Evolutionary conservation across 2,797 vertebrate genomes (phyloP), one percentile per base, ranked within the genome.

Genomic region (Mormyrus hasselquistii): DNA sequence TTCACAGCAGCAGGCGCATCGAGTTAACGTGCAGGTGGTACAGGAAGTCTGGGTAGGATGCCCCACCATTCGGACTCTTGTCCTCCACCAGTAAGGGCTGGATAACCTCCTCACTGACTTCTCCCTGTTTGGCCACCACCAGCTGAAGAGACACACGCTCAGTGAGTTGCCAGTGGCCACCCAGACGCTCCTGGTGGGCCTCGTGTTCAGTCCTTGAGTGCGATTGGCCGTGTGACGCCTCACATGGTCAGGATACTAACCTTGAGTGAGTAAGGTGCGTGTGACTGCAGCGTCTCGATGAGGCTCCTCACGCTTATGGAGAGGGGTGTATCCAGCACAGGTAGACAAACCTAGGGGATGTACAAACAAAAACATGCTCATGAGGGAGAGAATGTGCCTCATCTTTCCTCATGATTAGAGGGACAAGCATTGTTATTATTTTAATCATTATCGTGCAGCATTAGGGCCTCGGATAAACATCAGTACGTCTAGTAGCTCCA

Each of bases 21-120:
- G 95, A 95, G 94, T 95, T 95, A 90, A 96, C 88, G 7, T 97
- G 96, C 44, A 96, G 92, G 84, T 96, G 96, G 91, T 95, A 96
- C 73, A 97, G 94, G 92, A 96, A 97, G 92, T 97, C 96, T 0
- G 96, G 94, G 1, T 97, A 97, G 5, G 96, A 96, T 0, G 96
- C 96, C 5, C 96, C 96, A 16, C 96, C 95, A 1, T 96, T 96
- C 44, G 95, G 96, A 89, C 95, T 96, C 92, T 95, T 96, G 90
- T 96, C 96, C 88, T 97, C 96, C 86, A 97, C 95, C 2, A 96
- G 93, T 91, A 95, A 95, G 89, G 91, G 95, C 92, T 95, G 95
- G 88, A 96, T 92, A 1, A 92, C 92, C 91, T 96, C 95, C 91
- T 96, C 95, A 4, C 95, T 94, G 91, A 91, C 89, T 90, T 96